A percentile compares a stretch with the other conserved stretches of the same genome.
Evolutionary conservation across 2,113 vertebrate species (phyloP).

Genomic region (Corydoras maculifer): DNA sequence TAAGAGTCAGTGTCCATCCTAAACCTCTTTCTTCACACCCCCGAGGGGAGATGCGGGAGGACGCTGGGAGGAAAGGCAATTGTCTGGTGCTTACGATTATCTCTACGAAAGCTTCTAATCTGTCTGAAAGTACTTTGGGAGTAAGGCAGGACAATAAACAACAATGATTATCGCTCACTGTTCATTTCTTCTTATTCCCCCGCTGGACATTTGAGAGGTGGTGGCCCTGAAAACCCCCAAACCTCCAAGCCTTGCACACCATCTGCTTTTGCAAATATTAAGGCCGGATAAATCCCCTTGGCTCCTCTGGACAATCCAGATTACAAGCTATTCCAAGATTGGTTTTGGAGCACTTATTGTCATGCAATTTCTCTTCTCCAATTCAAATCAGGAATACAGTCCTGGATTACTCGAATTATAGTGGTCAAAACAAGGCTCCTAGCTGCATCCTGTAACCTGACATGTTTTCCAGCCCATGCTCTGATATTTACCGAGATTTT

Average conservation of each 20-base stretch:
- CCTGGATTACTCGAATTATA: constrained; percentile 67
- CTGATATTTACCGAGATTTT: constrained; percentile 41
- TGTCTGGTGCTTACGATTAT: constrained; percentile 78
- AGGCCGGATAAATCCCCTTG: constrained; percentile 67
- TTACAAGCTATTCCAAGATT: constrained; percentile 67
- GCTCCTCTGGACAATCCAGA: constrained; percentile 69
- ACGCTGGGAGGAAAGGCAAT: constrained; percentile 68
- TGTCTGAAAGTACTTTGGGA: constrained; percentile 75
- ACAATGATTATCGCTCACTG: constrained; percentile 77
- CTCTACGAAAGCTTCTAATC: constrained; percentile 80
- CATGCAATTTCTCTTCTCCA: not conserved
- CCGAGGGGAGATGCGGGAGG: constrained; percentile 65
- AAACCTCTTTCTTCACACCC: constrained; percentile 61
- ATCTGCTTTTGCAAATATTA: constrained; percentile 76
- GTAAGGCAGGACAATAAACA: constrained; percentile 83
- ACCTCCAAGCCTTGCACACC: constrained; percentile 47
- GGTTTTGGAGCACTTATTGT: constrained; percentile 32
- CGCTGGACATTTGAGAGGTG: constrained; percentile 48
- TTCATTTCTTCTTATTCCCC: constrained; percentile 57
- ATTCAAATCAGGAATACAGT: constrained; percentile 67
- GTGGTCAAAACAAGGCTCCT: constrained; percentile 53
- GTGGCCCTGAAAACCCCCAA: constrained; percentile 49
- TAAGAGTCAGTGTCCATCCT: constrained; percentile 73
- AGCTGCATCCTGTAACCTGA: constrained; percentile 51
- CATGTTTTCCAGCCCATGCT: constrained; percentile 43